Base-by-base conservation (phyloP, 1,140 invertebrate genomes). In the Trichomalopsis sarcophagae region DNA sequence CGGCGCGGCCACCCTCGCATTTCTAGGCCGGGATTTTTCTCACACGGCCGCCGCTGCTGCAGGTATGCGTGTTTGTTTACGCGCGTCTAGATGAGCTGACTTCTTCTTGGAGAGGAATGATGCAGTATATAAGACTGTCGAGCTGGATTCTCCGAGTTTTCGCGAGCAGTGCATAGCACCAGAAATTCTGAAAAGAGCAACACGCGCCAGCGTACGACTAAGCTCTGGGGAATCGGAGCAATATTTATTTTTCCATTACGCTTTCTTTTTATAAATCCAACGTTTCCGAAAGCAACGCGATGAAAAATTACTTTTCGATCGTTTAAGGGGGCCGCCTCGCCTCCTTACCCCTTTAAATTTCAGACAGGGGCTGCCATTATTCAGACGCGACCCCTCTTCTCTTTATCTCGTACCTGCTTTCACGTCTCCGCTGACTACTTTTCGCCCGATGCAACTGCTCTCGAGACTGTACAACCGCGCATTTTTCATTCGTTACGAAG, bases 261-360 rank as follows among this genome's bases (percentile, higher is more conserved):
- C 11, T 7, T 68, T 66, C 21, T 66, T 66, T n/a, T 4, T 33
- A 40, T 74, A 74, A 74, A 74, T 30, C 27, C 14, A 74, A 44
- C 73, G 36, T 75, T 75, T n/a, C 2, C 5, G 33, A 44, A 36
- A 75, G 36, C 17, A 40, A 33, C 14, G 7, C 7, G 40, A 40
- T 75, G 73, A 75, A 75, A 75, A 75, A 75, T 75, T 75, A 75
- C 73, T 75, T 75, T 75, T 75, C 73, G 30, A 75, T 75, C 73
- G 36, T 75, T 75, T 23, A 44, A 75, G 23, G 73, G 73, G 73
- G 33, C n/a, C 14, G 47, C 71, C 9, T 40, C 3, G 47, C 71
- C 9, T 17, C 40, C 7, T 21, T 33, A 75, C 73, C 73, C 73
- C 73, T 75, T 75, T 75, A 75, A 75, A 75, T 75, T 75, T 10